Percentiles rank a stretch among this genome's conserved stretches.
Evolutionary conservation across 1,140 invertebrate species (phyloP).

Genomic region (Drosophila saltans): DNA sequence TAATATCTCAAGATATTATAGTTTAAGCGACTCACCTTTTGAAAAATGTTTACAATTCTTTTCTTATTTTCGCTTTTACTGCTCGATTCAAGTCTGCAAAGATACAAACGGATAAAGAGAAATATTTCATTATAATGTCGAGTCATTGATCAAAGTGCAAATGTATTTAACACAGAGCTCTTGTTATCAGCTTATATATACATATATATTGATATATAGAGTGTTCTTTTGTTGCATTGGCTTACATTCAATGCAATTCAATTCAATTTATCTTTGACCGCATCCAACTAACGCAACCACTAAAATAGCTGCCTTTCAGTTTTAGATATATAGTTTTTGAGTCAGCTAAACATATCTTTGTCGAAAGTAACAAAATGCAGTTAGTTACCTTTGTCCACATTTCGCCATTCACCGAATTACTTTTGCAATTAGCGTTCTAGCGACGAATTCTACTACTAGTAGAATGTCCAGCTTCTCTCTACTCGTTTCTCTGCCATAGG

Average conservation of each 20-base stretch:
- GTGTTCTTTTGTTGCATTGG: constrained; percentile 28
- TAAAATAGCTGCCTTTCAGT: not conserved
- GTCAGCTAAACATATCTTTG: not conserved
- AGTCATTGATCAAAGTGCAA: constrained; percentile 34
- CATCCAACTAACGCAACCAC: constrained; percentile 4
- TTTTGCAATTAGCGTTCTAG: constrained; percentile 63
- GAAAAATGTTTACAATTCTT: constrained; percentile 37
- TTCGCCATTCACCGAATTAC: constrained; percentile 62
- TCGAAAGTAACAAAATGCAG: constrained; percentile 49
- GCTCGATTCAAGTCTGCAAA: constrained; percentile 49
- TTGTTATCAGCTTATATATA: constrained; percentile 19
- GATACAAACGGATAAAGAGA: constrained; percentile 4
- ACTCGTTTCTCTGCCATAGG: constrained; percentile 21
- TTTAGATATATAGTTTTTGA: constrained; percentile 15
- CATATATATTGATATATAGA: constrained; percentile 22
- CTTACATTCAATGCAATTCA: constrained; percentile 57
- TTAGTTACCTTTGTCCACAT: constrained; percentile 21
- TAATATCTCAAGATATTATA: not conserved
- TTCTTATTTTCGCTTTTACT: constrained; percentile 20
- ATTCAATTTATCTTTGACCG: constrained; percentile 78
- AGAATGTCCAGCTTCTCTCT: not conserved
- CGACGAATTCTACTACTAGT: not conserved
- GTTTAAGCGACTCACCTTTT: constrained; percentile 44
- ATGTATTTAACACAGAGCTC: constrained; percentile 10
- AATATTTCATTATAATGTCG: constrained; percentile 21